Evolutionary conservation across 23 tunicate genomes (phyloP), one percentile per base, ranked within the genome.

Genomic region (Phallusia fumigata): DNA sequence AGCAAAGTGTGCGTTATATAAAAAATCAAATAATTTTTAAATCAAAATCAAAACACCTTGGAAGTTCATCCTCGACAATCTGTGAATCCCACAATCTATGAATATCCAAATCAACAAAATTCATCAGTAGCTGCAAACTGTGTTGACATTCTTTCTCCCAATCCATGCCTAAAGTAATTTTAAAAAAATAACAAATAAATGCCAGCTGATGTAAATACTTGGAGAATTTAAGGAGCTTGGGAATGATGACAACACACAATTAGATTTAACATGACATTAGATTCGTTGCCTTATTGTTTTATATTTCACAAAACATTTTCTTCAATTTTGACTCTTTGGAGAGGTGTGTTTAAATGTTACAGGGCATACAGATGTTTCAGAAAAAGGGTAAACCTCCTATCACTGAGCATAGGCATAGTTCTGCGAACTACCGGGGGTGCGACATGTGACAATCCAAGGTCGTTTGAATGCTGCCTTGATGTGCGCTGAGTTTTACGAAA

Each of bases 31-130:
- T n/a, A n/a, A n/a, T n/a, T n/a, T n/a, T n/a, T n/a, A n/a, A n/a
- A n/a, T n/a, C n/a, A n/a, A n/a, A n/a, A n/a, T n/a, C n/a, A n/a
- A n/a, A n/a, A n/a, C n/a, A 82, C 86, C 84, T 87, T 19, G 86
- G 79, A 64, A 92, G 79, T 53, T 92, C 97, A 80, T 87, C 97
- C 35, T 92, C 97, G 10, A 92, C 97, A 19, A 87, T 49, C 53
- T 92, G 92, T 24, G 86, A 74, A 51, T 80, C 75, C 91, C 91
- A 92, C 24, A 92, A 51, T 80, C 91, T 82, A 73, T 84, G 91
- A 51, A 92, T 92, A 72, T 92, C 97, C 77, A 92, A 64, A 65
- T 92, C 97, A 69, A 92, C 87, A 79, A 77, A 83, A 58, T 81
- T 91, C 96, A 91, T 91, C n/a, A 91, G 50, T 19, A 91, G n/a